Evolutionary conservation across 2,797 vertebrate genomes (phyloP), one percentile per base, ranked within the genome.

Genomic region (Sciaenops ocellatus): DNA sequence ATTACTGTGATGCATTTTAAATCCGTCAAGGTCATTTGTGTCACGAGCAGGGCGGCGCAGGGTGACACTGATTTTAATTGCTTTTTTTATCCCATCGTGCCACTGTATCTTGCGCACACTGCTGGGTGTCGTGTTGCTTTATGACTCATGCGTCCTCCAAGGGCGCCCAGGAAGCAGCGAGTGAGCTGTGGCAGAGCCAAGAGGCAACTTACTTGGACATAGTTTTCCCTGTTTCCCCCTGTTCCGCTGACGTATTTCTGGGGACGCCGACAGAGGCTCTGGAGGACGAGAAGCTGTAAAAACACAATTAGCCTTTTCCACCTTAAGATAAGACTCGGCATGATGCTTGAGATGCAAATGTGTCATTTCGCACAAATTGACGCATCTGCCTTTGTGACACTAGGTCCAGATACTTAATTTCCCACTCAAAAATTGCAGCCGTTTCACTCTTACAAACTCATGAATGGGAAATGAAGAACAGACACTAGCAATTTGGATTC

Each of bases 21-120:
- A 88, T 71, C 80, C 67, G 26, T 78, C 83, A 88, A 92, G 87
- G 90, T 89, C 87, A 60, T 85, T 73, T 73, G 57, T 88, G 84
- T 83, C 73, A 57, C 1, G 46, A 60, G 51, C 62, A 17, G 61
- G 75, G 61, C 17, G 38, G 75, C 5, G 75, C 46, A 5, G 74
- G 63, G 56, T 75, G 83, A 88, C 86, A 85, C 67, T 77, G 84
- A 88, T 89, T 89, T 79, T 93, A 91, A 93, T 92, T 87, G 84
- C 84, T 78, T 89, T 82, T 80, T 79, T 69, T 20, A 69, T 82
- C 59, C 79, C 79, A 76, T 80, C 67, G 38, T 56, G 68, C 67
- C 44, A 65, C 68, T 80, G 83, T 71, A 69, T 90, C 66, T 66
- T 47, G 78, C 82, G 56, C 72, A 69, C 78, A 50, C 71, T 61